Percentiles rank a stretch among this genome's conserved stretches.
Conservation (phyloP, 1,140 invertebrate species). For the Drosophila prosaltans region DNA sequence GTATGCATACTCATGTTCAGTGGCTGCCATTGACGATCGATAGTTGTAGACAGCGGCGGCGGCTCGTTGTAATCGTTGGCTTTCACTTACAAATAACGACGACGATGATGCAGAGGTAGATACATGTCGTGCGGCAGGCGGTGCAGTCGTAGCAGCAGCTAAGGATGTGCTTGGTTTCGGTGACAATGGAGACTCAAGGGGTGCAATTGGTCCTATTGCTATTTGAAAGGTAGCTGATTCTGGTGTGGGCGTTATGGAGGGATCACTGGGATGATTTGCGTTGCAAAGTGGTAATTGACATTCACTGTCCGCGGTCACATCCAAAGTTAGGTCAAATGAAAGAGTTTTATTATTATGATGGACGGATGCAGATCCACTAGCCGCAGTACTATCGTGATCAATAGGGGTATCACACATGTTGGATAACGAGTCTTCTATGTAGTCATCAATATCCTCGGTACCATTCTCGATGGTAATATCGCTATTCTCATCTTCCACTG, state of each 20-base stretch:
- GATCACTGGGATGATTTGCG: slow-evolving; percentile 18
- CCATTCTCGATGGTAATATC: slow-evolving; percentile 81
- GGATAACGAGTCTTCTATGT: slow-evolving; percentile 74
- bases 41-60: slow-evolving; percentile 77
- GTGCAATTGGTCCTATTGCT: background rate
- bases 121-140: slow-evolving; percentile 10
- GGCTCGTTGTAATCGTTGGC: slow-evolving; percentile 64
- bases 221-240: slow-evolving; percentile 28
- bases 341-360: slow-evolving; percentile 21
- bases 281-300: background rate
- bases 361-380: slow-evolving; percentile 32
- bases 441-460: slow-evolving; percentile 77
- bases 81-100: slow-evolving; percentile 60
- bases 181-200: background rate
- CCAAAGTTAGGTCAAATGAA: slow-evolving; percentile 53
- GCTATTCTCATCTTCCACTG: slow-evolving; percentile 80
- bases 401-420: slow-evolving; percentile 69
- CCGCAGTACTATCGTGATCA: slow-evolving; percentile 40
- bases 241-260: slow-evolving; percentile 47
- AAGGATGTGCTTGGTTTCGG: background rate
- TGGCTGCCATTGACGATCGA: slow-evolving; percentile 61
- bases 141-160: background rate
- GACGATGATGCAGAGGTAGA: slow-evolving; percentile 43
- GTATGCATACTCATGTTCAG: slow-evolving; percentile 75
- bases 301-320: slow-evolving; percentile 13